Evolutionary conservation across 1,140 invertebrate species (phyloP).

Genomic region (Sipha flava): DNA sequence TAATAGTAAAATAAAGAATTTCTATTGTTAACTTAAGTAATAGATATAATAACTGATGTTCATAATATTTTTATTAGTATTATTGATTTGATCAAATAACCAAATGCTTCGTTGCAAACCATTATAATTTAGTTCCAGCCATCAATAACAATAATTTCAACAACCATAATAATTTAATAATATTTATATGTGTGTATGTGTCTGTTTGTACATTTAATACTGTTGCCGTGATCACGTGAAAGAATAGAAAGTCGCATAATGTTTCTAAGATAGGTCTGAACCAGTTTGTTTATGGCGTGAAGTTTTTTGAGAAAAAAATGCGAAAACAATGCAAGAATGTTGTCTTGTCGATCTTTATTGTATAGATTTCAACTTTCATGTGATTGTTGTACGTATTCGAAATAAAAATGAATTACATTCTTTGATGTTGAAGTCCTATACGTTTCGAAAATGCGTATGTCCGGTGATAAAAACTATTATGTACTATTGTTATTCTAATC

Average conservation of each 20-base stretch:
- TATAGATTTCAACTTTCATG: not conserved
- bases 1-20: no score
- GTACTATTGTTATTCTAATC: no score
- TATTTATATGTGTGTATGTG: no score
- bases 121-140: no score
- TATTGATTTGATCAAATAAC: no score
- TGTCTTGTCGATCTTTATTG: not conserved
- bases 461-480: no score
- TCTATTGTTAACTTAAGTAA: no score
- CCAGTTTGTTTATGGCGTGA: not conserved
- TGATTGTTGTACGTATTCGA: not conserved
- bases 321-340: not conserved
- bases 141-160: no score
- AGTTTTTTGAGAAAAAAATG: not conserved
- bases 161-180: no score
- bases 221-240: not conserved
- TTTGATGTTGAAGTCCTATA: not conserved
- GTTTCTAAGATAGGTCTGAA: not conserved
- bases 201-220: not conserved
- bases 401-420: not conserved
- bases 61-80: no score
- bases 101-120: no score
- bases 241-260: not conserved
- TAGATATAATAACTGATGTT: no score
- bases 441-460: not conserved